phyloP scores from a whole-genome alignment of 2,888 invertebrate species.

The Metellina segmentata region DNA sequence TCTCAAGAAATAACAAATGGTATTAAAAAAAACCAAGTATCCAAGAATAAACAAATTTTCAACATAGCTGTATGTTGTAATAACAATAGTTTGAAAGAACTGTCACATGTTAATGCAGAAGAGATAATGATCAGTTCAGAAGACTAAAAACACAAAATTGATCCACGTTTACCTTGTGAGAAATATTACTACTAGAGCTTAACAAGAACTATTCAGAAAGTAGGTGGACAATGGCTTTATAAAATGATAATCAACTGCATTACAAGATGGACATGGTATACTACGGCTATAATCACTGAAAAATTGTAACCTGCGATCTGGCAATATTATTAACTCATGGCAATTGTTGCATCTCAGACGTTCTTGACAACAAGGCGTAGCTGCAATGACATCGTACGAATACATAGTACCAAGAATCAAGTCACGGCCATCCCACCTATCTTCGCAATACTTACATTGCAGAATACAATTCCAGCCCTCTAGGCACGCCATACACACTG shows the following conservation, averaged over 20 bases:
- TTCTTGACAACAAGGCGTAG: conserved; percentile 96
- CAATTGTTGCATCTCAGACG: conserved; percentile 96
- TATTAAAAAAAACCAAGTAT: no score
- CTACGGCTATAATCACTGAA: conserved; percentile 97
- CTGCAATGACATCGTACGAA: conserved; percentile 98
- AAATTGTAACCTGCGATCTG: conserved; percentile 92
- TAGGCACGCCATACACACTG: conserved; percentile 96
- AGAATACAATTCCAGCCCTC: conserved; percentile 88
- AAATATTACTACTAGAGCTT: not conserved
- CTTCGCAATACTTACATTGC: conserved; percentile 91
- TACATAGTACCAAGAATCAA: conserved; percentile 98
- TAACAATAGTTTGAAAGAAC: no score
- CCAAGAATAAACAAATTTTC: no score
- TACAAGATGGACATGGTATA: conserved; percentile 94
- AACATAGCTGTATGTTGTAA: no score
- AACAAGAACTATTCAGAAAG: conserved; percentile 64
- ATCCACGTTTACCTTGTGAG: not conserved
- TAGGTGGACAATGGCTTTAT: conserved; percentile 91
- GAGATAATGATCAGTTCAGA: not conserved
- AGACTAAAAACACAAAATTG: not conserved
- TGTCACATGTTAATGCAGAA: no score
- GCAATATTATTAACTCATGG: conserved; percentile 92
- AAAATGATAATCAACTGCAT: conserved; percentile 94
- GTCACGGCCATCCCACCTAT: conserved; percentile 95
- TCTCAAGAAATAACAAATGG: no score